phyloP scores from a whole-genome alignment of 2,888 invertebrate species.

The Chrysolina americana region DNA sequence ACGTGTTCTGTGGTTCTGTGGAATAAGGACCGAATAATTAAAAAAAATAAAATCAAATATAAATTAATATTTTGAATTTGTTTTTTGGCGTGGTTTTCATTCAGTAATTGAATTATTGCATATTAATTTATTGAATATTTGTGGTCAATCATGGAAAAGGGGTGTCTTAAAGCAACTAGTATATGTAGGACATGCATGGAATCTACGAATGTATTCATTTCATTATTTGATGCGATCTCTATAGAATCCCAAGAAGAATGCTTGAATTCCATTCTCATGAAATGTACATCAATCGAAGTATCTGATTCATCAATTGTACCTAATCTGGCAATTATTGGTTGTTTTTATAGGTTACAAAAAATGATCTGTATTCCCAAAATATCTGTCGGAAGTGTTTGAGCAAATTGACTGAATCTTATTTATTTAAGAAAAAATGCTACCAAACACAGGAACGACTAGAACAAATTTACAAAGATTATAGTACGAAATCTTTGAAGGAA shows the following conservation, averaged over 20 bases:
- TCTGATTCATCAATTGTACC: not conserved
- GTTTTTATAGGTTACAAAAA: slow-evolving; percentile 51
- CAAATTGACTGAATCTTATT: slow-evolving; percentile 55
- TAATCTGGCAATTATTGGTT: slow-evolving; percentile 13
- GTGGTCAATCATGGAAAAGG: not conserved
- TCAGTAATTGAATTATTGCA: not conserved
- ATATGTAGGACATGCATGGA: slow-evolving; percentile 57
- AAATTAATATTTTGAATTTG: too few species aligned
- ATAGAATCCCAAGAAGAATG: slow-evolving; percentile 48
- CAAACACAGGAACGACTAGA: slow-evolving; percentile 53
- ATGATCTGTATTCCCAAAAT: slow-evolving; percentile 55
- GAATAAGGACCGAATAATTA: too few species aligned
- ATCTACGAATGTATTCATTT: slow-evolving; percentile 45
- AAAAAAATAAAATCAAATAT: too few species aligned
- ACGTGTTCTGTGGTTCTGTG: too few species aligned
- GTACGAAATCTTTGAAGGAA: not conserved
- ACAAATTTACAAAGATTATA: slow-evolving; percentile 38
- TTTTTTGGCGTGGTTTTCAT: not conserved
- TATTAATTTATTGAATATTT: not conserved
- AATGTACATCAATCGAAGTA: slow-evolving; percentile 58
- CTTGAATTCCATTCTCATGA: slow-evolving; percentile 51
- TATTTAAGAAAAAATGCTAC: slow-evolving; percentile 58
- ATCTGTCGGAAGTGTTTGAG: slow-evolving; percentile 59
- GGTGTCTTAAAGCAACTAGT: not conserved
- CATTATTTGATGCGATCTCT: slow-evolving; percentile 52